Conservation (phyloP, 1,140 invertebrate species). For the Stegodyphus mimosarum region DNA sequence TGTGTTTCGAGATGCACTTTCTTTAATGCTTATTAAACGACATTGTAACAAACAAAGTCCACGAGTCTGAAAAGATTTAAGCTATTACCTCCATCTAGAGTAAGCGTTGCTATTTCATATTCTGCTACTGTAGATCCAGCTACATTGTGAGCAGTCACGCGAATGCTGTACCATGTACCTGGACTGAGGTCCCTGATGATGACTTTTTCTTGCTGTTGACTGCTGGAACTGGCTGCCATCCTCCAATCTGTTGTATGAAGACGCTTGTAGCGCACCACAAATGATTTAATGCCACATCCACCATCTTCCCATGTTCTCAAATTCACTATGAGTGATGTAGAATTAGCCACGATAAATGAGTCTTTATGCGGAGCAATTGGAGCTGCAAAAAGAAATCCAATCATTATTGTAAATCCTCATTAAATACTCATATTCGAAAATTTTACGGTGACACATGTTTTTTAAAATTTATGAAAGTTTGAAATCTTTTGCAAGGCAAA, state of each 20-base stretch:
- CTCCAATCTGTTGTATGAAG: slow-evolving; percentile 46
- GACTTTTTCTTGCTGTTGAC: slow-evolving; percentile 49
- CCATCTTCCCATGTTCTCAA: slow-evolving; percentile 82
- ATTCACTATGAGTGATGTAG: slow-evolving; percentile 78
- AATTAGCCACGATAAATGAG: slow-evolving; percentile 73
- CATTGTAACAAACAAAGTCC: too few relatives aligned
- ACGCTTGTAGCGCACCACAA: slow-evolving; percentile 79
- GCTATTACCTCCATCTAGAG: slow-evolving; percentile 70
- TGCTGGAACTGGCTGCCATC: slow-evolving; percentile 52
- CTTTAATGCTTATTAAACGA: too few relatives aligned
- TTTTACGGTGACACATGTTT: too few relatives aligned
- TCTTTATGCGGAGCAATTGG: slow-evolving; percentile 58
- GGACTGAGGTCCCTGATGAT: slow-evolving; percentile 78
- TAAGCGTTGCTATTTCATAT: slow-evolving; percentile 80
- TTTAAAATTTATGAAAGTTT: too few relatives aligned
- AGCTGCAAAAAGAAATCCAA: slow-evolving; percentile 40
- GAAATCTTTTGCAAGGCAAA: too few relatives aligned
- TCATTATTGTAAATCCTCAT: background rate
- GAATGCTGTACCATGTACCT: slow-evolving; percentile 84
- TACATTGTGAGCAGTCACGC: slow-evolving; percentile 90
- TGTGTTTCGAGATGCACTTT: too few relatives aligned
- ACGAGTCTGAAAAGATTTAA: too few relatives aligned
- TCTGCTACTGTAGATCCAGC: slow-evolving; percentile 86
- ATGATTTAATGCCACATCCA: slow-evolving; percentile 81
- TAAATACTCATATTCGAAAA: too few relatives aligned